phyloP scores from a whole-genome alignment of 2,888 invertebrate species.

The Cotesia congregata region DNA sequence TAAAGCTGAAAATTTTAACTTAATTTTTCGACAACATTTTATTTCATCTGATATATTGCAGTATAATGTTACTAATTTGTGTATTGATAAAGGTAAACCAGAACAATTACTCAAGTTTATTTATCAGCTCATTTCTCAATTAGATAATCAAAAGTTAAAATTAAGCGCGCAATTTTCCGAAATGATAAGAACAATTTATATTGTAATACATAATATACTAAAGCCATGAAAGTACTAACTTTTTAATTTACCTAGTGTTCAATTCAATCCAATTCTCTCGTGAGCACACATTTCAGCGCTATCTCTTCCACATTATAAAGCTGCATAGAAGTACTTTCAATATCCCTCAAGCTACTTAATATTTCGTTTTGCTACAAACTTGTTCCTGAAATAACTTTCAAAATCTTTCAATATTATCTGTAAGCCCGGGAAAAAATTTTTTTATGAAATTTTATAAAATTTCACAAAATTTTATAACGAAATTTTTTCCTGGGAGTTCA shows the following conservation, averaged over 20 bases:
- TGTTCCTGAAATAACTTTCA: neutral
- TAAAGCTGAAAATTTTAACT: too few species aligned
- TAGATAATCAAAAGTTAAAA: neutral
- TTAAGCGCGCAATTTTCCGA: neutral
- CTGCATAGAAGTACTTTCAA: constrained; percentile 38
- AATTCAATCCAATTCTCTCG: constrained; percentile 29
- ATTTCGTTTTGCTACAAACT: constrained; percentile 37
- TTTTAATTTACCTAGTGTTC: constrained; percentile 34
- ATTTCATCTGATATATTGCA: too few species aligned
- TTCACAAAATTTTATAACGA: too few species aligned
- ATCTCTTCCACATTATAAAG: constrained; percentile 53
- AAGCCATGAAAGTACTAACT: constrained; percentile 7
- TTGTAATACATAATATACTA: neutral
- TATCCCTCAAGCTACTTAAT: constrained; percentile 7
- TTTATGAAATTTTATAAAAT: too few species aligned
- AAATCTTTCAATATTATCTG: neutral
- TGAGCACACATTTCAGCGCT: constrained; percentile 38
- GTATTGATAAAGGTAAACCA: neutral
- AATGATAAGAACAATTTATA: neutral
- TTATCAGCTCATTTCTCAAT: neutral
- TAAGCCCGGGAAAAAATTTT: neutral
- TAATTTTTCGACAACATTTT: too few species aligned
- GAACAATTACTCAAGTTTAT: neutral
- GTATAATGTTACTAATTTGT: too few species aligned
- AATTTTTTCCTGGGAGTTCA: too few species aligned